Conservation (phyloP, 2,888 invertebrate genomes). For the Leptinotarsa haldemani region DNA sequence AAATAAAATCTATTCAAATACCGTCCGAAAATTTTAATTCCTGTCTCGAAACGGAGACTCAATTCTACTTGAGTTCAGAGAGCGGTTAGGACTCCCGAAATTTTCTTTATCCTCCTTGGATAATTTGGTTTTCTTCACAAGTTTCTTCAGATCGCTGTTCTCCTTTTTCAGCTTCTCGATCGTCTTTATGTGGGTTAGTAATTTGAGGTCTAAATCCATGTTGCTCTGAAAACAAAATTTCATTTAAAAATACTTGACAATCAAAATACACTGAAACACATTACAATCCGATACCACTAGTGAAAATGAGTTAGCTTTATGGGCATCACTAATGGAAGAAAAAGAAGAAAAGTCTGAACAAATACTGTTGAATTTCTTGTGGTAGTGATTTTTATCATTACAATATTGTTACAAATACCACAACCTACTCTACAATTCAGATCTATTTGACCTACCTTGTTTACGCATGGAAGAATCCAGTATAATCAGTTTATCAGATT, state of each 20-base stretch:
- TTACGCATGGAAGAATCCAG: too few species aligned
- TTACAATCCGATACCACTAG: not conserved
- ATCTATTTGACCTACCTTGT: too few species aligned
- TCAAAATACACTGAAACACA: not conserved
- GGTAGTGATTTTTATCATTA: too few species aligned
- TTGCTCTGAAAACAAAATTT: constrained; percentile 54
- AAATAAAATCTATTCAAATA: constrained; percentile 22
- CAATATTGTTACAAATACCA: too few species aligned
- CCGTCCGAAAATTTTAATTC: constrained; percentile 56
- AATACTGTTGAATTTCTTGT: too few species aligned
- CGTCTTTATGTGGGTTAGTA: constrained; percentile 58
- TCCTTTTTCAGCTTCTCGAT: constrained; percentile 65
- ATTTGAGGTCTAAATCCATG: constrained; percentile 56
- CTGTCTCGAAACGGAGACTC: constrained; percentile 67
- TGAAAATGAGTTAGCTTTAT: too few species aligned
- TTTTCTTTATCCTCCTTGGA: constrained; percentile 67
- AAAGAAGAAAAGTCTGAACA: too few species aligned
- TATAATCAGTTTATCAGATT: too few species aligned
- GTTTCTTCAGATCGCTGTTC: constrained; percentile 54
- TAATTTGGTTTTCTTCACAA: constrained; percentile 59
- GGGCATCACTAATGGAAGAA: too few species aligned
- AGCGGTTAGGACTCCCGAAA: constrained; percentile 61
- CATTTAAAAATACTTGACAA: not conserved
- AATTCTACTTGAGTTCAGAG: constrained; percentile 57
- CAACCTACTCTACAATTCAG: too few species aligned